Percentiles rank a stretch among this genome's conserved stretches.
phyloP scores from a whole-genome alignment of 2,113 vertebrate species.

The Callorhinus ursinus region DNA sequence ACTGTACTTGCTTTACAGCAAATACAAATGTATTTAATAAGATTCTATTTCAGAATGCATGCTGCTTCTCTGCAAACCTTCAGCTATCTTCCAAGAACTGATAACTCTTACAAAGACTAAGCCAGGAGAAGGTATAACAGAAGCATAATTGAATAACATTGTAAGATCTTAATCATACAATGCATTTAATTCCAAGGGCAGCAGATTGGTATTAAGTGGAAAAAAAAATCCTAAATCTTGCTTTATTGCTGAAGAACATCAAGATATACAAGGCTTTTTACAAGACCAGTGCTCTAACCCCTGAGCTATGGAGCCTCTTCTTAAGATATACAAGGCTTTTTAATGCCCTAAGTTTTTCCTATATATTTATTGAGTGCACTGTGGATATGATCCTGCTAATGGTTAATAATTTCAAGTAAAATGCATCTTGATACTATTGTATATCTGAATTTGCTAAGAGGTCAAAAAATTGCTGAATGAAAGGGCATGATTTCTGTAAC shows the following conservation, averaged over 20 bases:
- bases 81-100: background rate
- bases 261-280: background rate
- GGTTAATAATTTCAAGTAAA: background rate
- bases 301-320: too few species aligned
- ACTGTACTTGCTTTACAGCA: background rate
- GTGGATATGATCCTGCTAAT: background rate
- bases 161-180: background rate
- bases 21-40: background rate
- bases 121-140: background rate
- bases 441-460: background rate
- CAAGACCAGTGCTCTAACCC: background rate
- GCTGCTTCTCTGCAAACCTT: background rate
- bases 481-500: background rate
- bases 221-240: background rate
- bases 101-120: background rate
- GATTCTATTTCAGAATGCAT: background rate
- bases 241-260: background rate
- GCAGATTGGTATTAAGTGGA: background rate
- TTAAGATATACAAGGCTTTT: background rate
- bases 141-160: background rate
- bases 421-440: background rate
- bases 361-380: background rate
- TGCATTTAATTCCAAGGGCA: background rate
- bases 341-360: background rate
- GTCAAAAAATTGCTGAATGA: background rate